A percentile compares a stretch with the other conserved stretches of the same genome.
These are phyloP conservation scores for Engraulis encrasicolus DNA, from an alignment of 2,113 vertebrate genomes.

Conservation along the genomic window DNA sequence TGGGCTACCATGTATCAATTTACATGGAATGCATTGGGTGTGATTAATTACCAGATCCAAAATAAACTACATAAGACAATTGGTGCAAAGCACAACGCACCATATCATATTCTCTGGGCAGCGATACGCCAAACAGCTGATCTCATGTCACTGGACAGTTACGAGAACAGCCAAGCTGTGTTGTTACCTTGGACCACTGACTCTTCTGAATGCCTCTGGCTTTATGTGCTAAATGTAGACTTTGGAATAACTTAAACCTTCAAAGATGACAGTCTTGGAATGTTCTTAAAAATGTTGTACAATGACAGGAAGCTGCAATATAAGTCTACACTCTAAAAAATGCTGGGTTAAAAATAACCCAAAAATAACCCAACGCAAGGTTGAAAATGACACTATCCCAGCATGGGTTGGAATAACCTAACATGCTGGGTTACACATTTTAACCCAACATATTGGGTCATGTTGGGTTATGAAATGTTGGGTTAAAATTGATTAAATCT, in stretches of 20 bases:
- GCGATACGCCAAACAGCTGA: neutral
- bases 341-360: too few relatives aligned
- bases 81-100: neutral
- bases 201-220: neutral
- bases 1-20: neutral
- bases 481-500: too few relatives aligned
- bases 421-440: too few relatives aligned
- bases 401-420: too few relatives aligned
- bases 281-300: too few relatives aligned
- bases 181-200: neutral
- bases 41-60: neutral
- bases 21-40: neutral
- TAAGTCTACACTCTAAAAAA: too few relatives aligned
- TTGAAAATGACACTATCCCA: too few relatives aligned
- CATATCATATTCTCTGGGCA: neutral
- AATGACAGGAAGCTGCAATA: too few relatives aligned
- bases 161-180: neutral
- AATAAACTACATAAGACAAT: neutral
- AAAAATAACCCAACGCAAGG: too few relatives aligned
- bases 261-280: too few relatives aligned
- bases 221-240: neutral
- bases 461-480: too few relatives aligned
- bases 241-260: neutral
- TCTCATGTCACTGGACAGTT: neutral
- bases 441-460: too few relatives aligned